Evolutionary conservation across 2,888 invertebrate species (phyloP).

Genomic region (Timema podura): DNA sequence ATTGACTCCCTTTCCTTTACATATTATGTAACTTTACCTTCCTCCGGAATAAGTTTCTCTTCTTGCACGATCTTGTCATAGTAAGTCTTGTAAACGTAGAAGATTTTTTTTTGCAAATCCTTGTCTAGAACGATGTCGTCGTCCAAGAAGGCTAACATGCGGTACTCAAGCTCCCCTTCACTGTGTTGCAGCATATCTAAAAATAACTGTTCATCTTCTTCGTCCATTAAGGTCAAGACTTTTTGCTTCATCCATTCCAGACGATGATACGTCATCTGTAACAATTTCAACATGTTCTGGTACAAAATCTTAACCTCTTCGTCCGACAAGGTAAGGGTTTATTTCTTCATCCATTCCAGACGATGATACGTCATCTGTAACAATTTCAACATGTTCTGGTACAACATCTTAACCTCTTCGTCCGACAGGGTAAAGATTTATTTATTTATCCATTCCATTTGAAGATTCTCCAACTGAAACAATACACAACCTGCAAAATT

Average conservation of each 20-base stretch:
- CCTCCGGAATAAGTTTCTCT: conserved; percentile 66
- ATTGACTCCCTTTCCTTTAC: no score
- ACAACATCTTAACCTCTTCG: conserved; percentile 52
- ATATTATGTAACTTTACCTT: conserved; percentile 69
- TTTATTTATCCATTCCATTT: conserved; percentile 67
- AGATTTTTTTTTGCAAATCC: conserved; percentile 53
- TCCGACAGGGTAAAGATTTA: conserved; percentile 57
- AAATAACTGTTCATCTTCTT: conserved; percentile 54
- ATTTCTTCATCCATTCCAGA: conserved; percentile 65
- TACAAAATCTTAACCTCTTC: conserved; percentile 54
- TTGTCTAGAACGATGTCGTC: conserved; percentile 49
- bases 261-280: conserved; percentile 50
- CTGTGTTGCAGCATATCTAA: conserved; percentile 54
- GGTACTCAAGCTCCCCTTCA: conserved; percentile 52
- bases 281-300: conserved; percentile 52
- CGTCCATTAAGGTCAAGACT: conserved; percentile 55
- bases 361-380: conserved; percentile 50
- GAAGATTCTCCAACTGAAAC: conserved; percentile 46
- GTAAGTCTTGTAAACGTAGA: conserved; percentile 66
- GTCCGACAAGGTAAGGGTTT: conserved; percentile 56
- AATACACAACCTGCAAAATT: conserved; percentile 46
- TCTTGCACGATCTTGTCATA: conserved; percentile 69
- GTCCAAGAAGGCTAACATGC: conserved; percentile 52
- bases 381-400: conserved; percentile 54
- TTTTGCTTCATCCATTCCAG: conserved; percentile 66